Evolutionary conservation across 2,113 vertebrate species (phyloP).

Genomic region (Eulemur rufifrons): DNA sequence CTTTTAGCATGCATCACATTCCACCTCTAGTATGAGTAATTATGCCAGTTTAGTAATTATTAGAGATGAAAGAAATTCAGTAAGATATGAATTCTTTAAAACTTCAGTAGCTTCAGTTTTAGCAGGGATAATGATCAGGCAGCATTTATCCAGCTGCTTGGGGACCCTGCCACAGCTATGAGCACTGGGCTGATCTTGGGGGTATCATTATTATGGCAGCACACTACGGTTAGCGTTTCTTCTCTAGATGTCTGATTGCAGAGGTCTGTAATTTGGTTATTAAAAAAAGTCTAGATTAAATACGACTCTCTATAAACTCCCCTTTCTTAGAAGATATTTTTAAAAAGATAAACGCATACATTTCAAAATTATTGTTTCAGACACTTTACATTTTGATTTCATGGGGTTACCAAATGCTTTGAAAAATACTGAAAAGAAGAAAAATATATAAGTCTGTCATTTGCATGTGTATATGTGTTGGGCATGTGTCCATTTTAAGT

Average conservation of each 20-base stretch:
- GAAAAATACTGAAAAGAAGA: background rate
- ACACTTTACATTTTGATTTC: background rate
- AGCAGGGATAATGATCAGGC: slow-evolving; percentile 84
- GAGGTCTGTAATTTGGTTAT: slow-evolving; percentile 29
- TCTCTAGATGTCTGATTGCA: slow-evolving; percentile 63
- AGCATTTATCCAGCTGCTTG: slow-evolving; percentile 80
- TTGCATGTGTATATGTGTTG: background rate
- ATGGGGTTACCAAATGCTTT: background rate
- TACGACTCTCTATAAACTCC: slow-evolving; percentile 20
- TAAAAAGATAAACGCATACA: background rate
- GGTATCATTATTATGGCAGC: slow-evolving; percentile 69
- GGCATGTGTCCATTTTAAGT: background rate
- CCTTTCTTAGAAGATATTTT: slow-evolving; percentile 39
- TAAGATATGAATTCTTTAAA: slow-evolving; percentile 81
- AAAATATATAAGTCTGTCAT: background rate
- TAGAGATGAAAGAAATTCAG: slow-evolving; percentile 87
- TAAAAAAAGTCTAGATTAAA: slow-evolving; percentile 52
- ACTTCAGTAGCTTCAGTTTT: slow-evolving; percentile 85
- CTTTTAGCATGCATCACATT: slow-evolving; percentile 79
- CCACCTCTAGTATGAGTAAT: slow-evolving; percentile 84
- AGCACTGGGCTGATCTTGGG: slow-evolving; percentile 79
- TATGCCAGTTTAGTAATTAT: slow-evolving; percentile 89
- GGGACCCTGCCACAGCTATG: slow-evolving; percentile 78
- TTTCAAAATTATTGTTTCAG: background rate
- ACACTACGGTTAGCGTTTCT: slow-evolving; percentile 73